Base-by-base conservation (phyloP, 92 coral and sea anemone genomes). In the Epizoanthus rinbou region DNA sequence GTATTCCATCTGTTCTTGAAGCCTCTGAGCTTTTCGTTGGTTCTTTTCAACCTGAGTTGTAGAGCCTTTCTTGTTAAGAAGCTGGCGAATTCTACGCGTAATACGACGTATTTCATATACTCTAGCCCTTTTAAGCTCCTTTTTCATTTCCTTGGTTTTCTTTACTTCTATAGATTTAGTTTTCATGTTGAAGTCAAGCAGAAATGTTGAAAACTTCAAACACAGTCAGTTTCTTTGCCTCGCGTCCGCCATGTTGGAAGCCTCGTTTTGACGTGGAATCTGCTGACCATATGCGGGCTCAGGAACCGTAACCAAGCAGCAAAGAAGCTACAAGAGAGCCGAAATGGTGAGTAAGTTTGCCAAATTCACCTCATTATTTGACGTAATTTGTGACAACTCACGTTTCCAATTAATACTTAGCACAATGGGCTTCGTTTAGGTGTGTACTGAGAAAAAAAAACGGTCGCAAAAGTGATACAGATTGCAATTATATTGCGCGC, bases 81-180 rank as follows among this genome's bases (percentile, higher is more conserved):
- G 80, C 81, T 90, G 91, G 31, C 86, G 88, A 31, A 97, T 84
- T 87, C 93, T 83, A 17, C 95, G 88, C 7, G 91, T 90, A 11
- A 88, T 88, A 18, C 98, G 91, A 10, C 92, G 93, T 13, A 92
- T 58, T 74, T 89, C 98, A 54, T 90, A 97, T 64, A 92, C 43
- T 65, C 88, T 94, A 8, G 98, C 98, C 56, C 87, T 90, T 52
- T 91, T 90, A 16, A 97, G 72, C 82, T 88, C 89, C 84, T 78
- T 86, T 64, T 88, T 91, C 21, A 93, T 59, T 63, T 67, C 81
- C 18, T 79, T 75, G 63, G 73, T 64, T 37, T 53, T 85, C 68
- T 79, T 68, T 19, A 24, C 75, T 68, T 56, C 54, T 59, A 63
- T 52, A 2, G 17, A 57, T 60, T 24, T 58, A 28, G 11, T 31